Percentiles rank a stretch among this genome's conserved stretches.
These are phyloP conservation scores for Lathamus discolor DNA, from an alignment of 2,113 vertebrate genomes.

Conservation along the genomic window DNA sequence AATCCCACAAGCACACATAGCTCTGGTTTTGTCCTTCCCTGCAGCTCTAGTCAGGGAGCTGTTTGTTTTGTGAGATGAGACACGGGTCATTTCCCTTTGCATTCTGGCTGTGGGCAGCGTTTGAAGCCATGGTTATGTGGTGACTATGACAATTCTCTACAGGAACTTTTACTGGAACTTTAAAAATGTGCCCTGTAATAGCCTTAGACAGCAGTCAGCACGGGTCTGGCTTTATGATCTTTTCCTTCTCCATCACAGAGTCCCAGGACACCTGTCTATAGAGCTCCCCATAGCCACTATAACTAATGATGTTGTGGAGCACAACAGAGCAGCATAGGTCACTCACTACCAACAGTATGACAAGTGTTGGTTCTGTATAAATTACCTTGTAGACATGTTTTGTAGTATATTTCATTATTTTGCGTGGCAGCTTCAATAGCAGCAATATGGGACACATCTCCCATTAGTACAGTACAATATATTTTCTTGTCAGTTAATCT, in stretches of 20 bases:
- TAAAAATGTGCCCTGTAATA: constrained; percentile 54
- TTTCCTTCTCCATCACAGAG: constrained; percentile 46
- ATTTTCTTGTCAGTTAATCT: constrained; percentile 73
- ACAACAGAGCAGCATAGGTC: constrained; percentile 35
- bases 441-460: constrained; percentile 36
- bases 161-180: constrained; percentile 22
- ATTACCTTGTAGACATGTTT: constrained; percentile 58
- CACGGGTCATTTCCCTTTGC: not conserved
- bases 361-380: constrained; percentile 35
- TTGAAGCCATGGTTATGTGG: not conserved
- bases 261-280: constrained; percentile 60
- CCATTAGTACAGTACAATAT: constrained; percentile 48
- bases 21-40: not conserved
- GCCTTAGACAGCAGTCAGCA: constrained; percentile 59
- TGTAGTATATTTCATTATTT: constrained; percentile 68
- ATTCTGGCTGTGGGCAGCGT: not conserved
- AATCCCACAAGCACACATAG: accelerated
- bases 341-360: constrained; percentile 46
- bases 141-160: constrained; percentile 42
- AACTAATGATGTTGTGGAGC: constrained; percentile 63
- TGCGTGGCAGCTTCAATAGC: constrained; percentile 36
- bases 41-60: not conserved
- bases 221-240: constrained; percentile 30
- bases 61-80: not conserved
- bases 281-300: constrained; percentile 6